Base-by-base conservation (phyloP, 2,888 invertebrate genomes). In the Microplitis manilae region DNA sequence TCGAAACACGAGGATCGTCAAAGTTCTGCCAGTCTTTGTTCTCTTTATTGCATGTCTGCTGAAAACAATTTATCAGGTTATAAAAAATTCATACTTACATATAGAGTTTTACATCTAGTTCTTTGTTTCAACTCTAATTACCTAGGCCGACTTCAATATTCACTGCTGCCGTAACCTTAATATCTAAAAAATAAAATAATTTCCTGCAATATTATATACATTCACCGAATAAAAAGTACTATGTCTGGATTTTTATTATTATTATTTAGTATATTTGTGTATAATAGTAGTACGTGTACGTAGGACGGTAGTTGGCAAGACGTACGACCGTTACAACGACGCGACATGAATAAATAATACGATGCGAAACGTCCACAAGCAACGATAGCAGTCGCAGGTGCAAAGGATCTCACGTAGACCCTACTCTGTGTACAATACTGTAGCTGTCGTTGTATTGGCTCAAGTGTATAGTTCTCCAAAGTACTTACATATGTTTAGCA, bases 281-380 rank as follows among this genome's bases (percentile, higher is more conserved):
- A 30, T 38, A 70, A n/a, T 61, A 15, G 17, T 40, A 15, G 39
- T 39, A 71, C 38, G 15, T 71, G 7, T 60, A 39, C 38, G 15
- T 15, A 39, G 9, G 65, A 61, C 15, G 60, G 62, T 62, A 62
- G 62, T 61, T 40, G 59, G 50, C 30, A 60, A 64, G 73, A 73
- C 50, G 73, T 73, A 73, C 38, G 65, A 59, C 73, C 59, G 73
- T 73, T 73, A 50, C 73, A 65, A 50, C 40, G 67, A 73, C 73
- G 30, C 50, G 71, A 69, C 75, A 79, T 82, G 81, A 82, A 82
- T 82, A 82, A 81, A 79, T 81, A 79, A 82, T 79, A 65, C 59
- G 76, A 17, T 67, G 74, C 77, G 61, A 75, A 75, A 79, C 60
- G 62, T 75, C 71, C 65, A 72, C 39, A 62, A 71, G 59, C 75